Base-by-base conservation (phyloP, 2,113 vertebrate species). In the Paraplagusia blochii region DNA sequence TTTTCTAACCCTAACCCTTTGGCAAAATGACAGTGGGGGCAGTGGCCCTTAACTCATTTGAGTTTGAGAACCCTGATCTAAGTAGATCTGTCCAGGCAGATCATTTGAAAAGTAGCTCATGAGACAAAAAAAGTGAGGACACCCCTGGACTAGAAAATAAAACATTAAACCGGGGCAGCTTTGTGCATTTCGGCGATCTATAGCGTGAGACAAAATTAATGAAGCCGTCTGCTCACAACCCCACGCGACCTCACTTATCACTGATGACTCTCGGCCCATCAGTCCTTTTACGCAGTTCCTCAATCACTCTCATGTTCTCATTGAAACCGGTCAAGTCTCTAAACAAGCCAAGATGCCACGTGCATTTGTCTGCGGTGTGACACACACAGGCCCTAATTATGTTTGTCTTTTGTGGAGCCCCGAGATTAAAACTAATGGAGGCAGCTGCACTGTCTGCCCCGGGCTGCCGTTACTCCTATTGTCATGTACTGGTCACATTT, bases 221-320 rank as follows among this genome's bases (percentile, higher is more conserved):
- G 78, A 85, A 79, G 67, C 65, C n/a, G 63, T 72, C 69, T 66
- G 19, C 53, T 51, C 62, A 63, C 39, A 63, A 74, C 77, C 71
- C 63, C 15, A 22, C n/a, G 62, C 76, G 81, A 83, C 80, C 84
- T 80, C 79, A 78, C 80, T 81, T 78, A 87, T 87, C 83, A 81
- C 71, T 76, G 39, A 45, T 16, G 78, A 81, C 81, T 80, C 66
- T 55, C 77, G 54, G 80, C 63, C 64, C 65, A 57, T 53, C 63
- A 43, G 58, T 66, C 74, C 72, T 52, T 80, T 84, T 76, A 84
- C 71, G 77, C 74, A 67, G 63, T 85, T 68, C 71, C 44, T 82
- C 76, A 77, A 87, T 87, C 78, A 78, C 75, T 82, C 74, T 80
- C 13, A 69, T 74, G 71, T 78, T 80, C 63, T 77, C 71, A 42